Base-by-base conservation (phyloP, 2,797 vertebrate species). In the Acestrorhynchus altus region DNA sequence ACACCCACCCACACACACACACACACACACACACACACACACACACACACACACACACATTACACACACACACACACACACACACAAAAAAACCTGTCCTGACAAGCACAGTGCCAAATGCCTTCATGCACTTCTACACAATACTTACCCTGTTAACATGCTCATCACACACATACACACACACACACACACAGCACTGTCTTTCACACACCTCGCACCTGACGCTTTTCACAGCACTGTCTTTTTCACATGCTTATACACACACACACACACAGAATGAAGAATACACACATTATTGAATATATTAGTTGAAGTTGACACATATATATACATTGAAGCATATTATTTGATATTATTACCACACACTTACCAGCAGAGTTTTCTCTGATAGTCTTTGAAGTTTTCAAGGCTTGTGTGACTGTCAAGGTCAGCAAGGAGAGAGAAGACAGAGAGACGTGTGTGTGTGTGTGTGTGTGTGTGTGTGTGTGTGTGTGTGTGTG, bases 401-500 rank as follows among this genome's bases (percentile, higher is more conserved):
- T 56, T 56, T n/a, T 24, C 52, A 56, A 56, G 52, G 22, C 22
- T 22, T 24, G 22, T 2, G 52, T 56, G 52, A 24, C 52, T 56
- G 52, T 56, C 52, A 56, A 56, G 52, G 52, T 56, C 52, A 56
- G 52, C 52, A 60, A 16, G 28, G 16, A 60, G 57, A 60, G 28
- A 18, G 24, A 31, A 2, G 24, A 59, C 7, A 56, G 20, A 56
- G 52, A 24, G 49, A 24, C 10, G 24, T n/a, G n/a, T n/a, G n/a
- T n/a, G n/a, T n/a, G n/a, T n/a, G n/a, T n/a, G n/a, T n/a, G n/a
- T n/a, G n/a, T n/a, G n/a, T n/a, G n/a, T n/a, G n/a, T n/a, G n/a
- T n/a, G 49, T n/a, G 49, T 52, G 49, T 52, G 46, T 18, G 46
- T 3, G 47, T 0, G 47, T 51, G 47, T 18, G 47, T 51, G 47